phyloP scores from a whole-genome alignment of 1,140 invertebrate species.

The Venustaconcha ellipsiformis region DNA sequence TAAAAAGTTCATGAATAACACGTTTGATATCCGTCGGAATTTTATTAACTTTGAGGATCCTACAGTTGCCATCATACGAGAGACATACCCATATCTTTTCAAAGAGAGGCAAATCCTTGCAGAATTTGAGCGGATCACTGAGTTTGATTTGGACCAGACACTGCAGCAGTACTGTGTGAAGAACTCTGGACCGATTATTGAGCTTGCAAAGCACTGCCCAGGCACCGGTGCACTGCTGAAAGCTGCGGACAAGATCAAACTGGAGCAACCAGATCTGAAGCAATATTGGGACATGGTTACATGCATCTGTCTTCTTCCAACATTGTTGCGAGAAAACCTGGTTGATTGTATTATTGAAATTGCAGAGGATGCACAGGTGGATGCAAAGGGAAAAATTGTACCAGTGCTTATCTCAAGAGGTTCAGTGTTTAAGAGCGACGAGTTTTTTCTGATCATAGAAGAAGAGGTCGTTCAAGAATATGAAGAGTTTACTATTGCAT shows the following conservation, averaged over 20 bases:
- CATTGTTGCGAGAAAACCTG: conserved; percentile 59
- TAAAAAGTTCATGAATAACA: conserved; percentile 58
- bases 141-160: conserved; percentile 61
- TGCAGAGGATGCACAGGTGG: conserved; percentile 58
- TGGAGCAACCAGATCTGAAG: conserved; percentile 55
- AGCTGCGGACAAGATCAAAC: conserved; percentile 54
- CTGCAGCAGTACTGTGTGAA: conserved; percentile 64
- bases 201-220: conserved; percentile 46
- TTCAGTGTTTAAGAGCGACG: conserved; percentile 60
- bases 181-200: conserved; percentile 53
- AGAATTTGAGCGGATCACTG: conserved; percentile 61
- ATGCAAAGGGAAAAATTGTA: conserved; percentile 61
- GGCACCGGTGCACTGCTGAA: conserved; percentile 52
- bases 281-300: conserved; percentile 67
- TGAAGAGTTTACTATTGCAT: conserved; percentile 65
- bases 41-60: conserved; percentile 62
- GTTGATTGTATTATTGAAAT: conserved; percentile 62
- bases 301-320: conserved; percentile 58
- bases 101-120: conserved; percentile 55
- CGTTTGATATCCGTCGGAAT: conserved; percentile 58
- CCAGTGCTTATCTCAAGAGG: conserved; percentile 61
- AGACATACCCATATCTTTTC: conserved; percentile 59
- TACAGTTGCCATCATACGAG: conserved; percentile 51
- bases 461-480: conserved; percentile 64
- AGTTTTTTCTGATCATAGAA: conserved; percentile 63